Evolutionary conservation across 1,140 invertebrate species (phyloP).

Genomic region (Nasonia giraulti): DNA sequence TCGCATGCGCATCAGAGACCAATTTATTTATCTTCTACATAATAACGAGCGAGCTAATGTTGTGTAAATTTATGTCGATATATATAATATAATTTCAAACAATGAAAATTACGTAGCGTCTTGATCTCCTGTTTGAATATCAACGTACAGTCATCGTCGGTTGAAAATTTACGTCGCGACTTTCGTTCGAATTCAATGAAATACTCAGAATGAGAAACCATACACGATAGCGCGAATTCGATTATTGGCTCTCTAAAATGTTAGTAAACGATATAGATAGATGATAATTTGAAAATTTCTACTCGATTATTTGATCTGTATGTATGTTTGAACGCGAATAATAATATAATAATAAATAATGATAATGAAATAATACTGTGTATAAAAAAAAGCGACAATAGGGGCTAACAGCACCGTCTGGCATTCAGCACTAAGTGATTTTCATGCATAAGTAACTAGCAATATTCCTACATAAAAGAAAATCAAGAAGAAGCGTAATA

Average conservation of each 20-base stretch:
- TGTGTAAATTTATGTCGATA: background rate
- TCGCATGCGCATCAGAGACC: background rate
- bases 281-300: constrained; percentile 20
- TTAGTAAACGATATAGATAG: background rate
- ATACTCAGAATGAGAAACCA: background rate
- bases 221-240: background rate
- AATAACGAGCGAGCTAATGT: background rate
- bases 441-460: constrained; percentile 2
- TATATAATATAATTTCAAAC: background rate
- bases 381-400: constrained; percentile 38
- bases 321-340: constrained; percentile 13
- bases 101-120: background rate
- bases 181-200: background rate
- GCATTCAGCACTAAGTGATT: background rate
- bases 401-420: constrained; percentile 35
- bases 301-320: constrained; percentile 3
- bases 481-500: constrained; percentile 32
- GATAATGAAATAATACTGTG: constrained; percentile 16
- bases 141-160: constrained; percentile 17
- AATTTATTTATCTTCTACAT: constrained; percentile 31
- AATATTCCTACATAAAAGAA: constrained; percentile 3
- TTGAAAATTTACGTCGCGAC: background rate
- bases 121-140: constrained; percentile 41
- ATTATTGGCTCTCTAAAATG: background rate
- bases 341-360: constrained; percentile 12